Evolutionary conservation across 2,888 invertebrate species (phyloP).

Genomic region (Netelia fuscicornis): DNA sequence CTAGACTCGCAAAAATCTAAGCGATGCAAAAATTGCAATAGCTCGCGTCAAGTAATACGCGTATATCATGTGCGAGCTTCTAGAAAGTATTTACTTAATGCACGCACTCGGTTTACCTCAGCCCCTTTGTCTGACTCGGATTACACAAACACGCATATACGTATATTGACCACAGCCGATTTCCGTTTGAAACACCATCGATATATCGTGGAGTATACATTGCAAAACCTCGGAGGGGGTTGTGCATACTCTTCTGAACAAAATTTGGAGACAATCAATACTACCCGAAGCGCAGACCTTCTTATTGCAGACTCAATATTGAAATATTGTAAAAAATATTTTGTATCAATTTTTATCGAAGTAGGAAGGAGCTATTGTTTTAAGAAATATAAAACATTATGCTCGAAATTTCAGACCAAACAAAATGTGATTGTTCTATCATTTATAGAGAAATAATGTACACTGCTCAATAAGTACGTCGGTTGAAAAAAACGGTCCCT

Average conservation of each 20-base stretch:
- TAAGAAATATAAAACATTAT: too few relatives aligned
- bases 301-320: too few relatives aligned
- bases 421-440: not conserved
- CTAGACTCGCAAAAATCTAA: constrained; percentile 17
- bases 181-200: constrained; percentile 5
- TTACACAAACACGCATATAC: not conserved
- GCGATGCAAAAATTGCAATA: constrained; percentile 35
- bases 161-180: constrained; percentile 4
- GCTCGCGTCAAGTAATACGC: constrained; percentile 34
- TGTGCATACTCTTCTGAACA: too few relatives aligned
- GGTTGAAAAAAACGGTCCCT: not conserved
- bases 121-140: not conserved
- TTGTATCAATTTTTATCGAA: too few relatives aligned
- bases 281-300: too few relatives aligned
- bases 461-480: not conserved
- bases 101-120: not conserved
- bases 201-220: not conserved
- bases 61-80: not conserved
- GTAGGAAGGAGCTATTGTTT: too few relatives aligned
- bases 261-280: too few relatives aligned
- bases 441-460: not conserved
- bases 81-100: not conserved
- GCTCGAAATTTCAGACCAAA: too few relatives aligned
- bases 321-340: too few relatives aligned
- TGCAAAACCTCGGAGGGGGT: not conserved